Evolutionary conservation across 2,888 invertebrate genomes (phyloP).

Genomic region (Himalopsyche tibetana): DNA sequence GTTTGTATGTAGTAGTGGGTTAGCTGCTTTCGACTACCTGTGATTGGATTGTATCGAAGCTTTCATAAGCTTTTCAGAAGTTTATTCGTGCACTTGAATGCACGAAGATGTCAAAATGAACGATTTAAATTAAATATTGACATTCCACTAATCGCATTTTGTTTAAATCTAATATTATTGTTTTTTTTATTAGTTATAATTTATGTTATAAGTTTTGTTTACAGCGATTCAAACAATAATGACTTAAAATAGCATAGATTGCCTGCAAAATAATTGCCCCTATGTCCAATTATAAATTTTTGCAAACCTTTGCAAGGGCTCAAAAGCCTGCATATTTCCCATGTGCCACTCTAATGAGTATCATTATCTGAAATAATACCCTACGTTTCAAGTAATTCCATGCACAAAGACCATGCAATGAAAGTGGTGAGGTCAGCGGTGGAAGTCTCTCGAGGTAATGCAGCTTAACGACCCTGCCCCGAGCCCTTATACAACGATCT

Average conservation of each 20-base stretch:
- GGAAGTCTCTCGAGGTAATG: slow-evolving; percentile 43
- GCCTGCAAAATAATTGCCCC: too few relatives aligned
- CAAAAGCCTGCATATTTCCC: background rate
- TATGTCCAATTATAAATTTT: background rate
- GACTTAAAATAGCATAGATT: too few relatives aligned
- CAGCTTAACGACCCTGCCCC: slow-evolving; percentile 46
- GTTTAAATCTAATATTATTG: too few relatives aligned
- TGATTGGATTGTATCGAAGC: slow-evolving; percentile 20
- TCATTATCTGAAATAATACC: slow-evolving; percentile 13
- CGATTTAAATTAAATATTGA: too few relatives aligned
- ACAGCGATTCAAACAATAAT: too few relatives aligned
- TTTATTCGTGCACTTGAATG: too few relatives aligned
- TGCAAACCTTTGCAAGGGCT: background rate
- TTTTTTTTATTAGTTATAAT: too few relatives aligned
- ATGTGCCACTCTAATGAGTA: background rate
- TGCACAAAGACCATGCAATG: slow-evolving; percentile 26
- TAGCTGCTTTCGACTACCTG: background rate
- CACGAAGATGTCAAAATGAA: too few relatives aligned
- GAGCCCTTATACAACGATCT: slow-evolving; percentile 23
- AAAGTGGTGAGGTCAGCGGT: background rate
- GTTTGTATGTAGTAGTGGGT: background rate
- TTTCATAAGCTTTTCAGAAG: background rate
- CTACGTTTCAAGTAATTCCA: background rate
- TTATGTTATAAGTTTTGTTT: too few relatives aligned
- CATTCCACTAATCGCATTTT: too few relatives aligned